Conservation (phyloP, 2,797 vertebrate species). For the Threskiornis aethiopicus region DNA sequence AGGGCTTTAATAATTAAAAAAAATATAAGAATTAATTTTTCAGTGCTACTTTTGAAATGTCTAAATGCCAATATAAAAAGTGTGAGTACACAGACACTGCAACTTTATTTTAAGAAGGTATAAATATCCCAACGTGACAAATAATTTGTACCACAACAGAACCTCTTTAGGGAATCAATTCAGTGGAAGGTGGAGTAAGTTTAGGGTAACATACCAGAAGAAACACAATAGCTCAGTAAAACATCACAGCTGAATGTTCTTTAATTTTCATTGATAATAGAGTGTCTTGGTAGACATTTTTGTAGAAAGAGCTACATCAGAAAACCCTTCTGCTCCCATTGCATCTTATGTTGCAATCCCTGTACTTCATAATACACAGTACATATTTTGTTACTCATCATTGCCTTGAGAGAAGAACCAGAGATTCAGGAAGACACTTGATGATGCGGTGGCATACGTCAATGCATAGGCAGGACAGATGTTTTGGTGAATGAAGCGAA, state of each 20-base stretch:
- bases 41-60: not conserved
- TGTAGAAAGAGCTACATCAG: not conserved
- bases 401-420: not conserved
- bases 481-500: not conserved
- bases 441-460: not conserved
- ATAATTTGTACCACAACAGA: not conserved
- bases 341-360: not conserved
- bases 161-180: not conserved
- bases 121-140: not conserved
- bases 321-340: not conserved
- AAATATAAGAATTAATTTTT: not conserved
- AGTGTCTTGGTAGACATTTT: not conserved
- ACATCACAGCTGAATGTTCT: not conserved
- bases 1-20: not conserved
- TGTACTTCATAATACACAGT: not conserved
- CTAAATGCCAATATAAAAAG: not conserved
- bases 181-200: not conserved
- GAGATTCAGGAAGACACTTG: not conserved
- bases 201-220: not conserved
- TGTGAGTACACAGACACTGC: not conserved
- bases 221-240: not conserved
- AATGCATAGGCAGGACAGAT: not conserved
- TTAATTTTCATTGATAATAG: not conserved
- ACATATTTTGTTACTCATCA: not conserved
- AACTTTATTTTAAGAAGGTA: not conserved